phyloP scores from a whole-genome alignment of 37 sponge, comb jelly and placozoan genomes.

The Eunapius fragilis region DNA sequence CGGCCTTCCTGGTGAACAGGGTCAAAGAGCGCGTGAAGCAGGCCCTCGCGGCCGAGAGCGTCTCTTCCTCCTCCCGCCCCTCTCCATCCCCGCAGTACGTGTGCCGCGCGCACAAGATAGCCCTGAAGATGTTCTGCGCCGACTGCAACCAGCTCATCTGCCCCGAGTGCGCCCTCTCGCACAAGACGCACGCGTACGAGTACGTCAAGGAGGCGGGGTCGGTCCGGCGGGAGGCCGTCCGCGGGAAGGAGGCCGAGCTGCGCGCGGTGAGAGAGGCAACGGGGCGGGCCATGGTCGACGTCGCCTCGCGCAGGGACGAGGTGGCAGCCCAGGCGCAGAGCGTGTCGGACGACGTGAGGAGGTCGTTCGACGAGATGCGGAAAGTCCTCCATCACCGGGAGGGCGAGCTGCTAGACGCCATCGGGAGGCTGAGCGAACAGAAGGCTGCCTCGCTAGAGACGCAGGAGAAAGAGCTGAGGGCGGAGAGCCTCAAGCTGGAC shows the following conservation, averaged over 20 bases:
- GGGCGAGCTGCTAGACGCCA: slow-evolving; percentile 13
- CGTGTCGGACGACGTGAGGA: not conserved
- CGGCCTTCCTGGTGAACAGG: slow-evolving; percentile 34
- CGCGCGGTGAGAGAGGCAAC: not conserved
- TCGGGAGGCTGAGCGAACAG: not conserved
- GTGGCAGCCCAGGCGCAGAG: not conserved
- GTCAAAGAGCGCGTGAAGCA: slow-evolving; percentile 6
- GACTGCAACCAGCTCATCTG: slow-evolving; percentile 48
- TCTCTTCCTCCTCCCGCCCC: not conserved
- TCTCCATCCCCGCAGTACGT: not conserved
- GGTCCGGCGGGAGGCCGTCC: slow-evolving; percentile 7
- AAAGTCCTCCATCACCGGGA: not conserved
- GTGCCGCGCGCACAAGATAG: slow-evolving; percentile 27
- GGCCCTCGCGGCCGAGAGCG: slow-evolving; percentile 14
- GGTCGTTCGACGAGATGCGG: slow-evolving; percentile 25
- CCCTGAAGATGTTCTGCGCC: slow-evolving; percentile 30
- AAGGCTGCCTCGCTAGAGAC: slow-evolving; percentile 5
- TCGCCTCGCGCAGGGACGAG: not conserved
- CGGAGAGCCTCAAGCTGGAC: not conserved
- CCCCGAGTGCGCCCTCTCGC: slow-evolving; percentile 25
- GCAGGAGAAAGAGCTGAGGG: slow-evolving; percentile 13
- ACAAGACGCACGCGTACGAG: slow-evolving; percentile 27
- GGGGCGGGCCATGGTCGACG: not conserved
- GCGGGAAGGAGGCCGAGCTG: slow-evolving; percentile 2
- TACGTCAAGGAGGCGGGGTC: slow-evolving; percentile 23